These are phyloP conservation scores for Melitaea athalia DNA, from an alignment of 2,888 invertebrate genomes.

Conservation along the genomic window DNA sequence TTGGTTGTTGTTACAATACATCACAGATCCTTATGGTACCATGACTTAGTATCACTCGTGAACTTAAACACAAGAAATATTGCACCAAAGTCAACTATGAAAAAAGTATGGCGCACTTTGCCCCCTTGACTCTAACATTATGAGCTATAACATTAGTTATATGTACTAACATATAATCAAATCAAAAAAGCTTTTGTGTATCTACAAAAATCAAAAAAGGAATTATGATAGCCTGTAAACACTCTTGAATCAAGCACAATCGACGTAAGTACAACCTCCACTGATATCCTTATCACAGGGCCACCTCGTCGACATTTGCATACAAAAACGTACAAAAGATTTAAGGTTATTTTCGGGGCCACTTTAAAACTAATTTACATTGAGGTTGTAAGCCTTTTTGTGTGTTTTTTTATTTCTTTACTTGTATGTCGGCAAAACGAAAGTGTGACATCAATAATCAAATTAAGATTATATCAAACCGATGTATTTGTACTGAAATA, in stretches of 20 bases:
- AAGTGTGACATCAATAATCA: conserved; percentile 1
- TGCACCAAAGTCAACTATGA: no score
- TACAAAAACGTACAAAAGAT: conserved; percentile 12
- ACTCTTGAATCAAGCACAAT: background rate
- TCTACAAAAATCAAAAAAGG: no score
- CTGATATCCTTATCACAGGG: conserved; percentile 6
- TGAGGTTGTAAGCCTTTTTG: conserved; percentile 8
- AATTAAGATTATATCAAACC: background rate
- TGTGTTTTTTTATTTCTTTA: background rate
- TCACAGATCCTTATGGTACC: no score
- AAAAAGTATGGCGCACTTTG: no score
- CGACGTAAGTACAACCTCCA: background rate
- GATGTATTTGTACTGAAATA: no score
- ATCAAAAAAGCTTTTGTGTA: no score
- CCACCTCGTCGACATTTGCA: conserved; percentile 10
- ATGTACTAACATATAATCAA: no score
- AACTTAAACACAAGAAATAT: no score
- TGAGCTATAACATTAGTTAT: no score
- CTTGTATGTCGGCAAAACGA: background rate
- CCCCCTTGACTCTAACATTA: no score
- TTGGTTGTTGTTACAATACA: no score
- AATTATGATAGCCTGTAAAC: background rate
- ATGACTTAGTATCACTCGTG: no score
- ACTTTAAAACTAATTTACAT: conserved; percentile 14
- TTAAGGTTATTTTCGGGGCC: conserved; percentile 10